A percentile compares a stretch with the other conserved stretches of the same genome.
Evolutionary conservation across 2,888 invertebrate genomes (phyloP).

Genomic region (Dasypogon diadema): DNA sequence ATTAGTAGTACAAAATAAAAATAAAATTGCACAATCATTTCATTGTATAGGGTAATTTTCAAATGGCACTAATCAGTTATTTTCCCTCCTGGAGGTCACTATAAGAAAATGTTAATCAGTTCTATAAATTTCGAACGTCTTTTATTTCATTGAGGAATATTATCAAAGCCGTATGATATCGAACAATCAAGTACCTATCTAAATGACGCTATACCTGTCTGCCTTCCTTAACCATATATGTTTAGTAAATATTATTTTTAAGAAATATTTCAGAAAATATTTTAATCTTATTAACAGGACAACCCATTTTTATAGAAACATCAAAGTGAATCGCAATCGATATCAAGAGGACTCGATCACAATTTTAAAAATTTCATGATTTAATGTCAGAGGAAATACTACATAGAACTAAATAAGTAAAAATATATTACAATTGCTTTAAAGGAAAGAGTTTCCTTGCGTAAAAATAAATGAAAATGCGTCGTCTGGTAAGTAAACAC

Average conservation of each 20-base stretch:
- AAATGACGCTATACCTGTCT: background rate
- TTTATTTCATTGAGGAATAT: background rate
- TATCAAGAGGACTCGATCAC: background rate
- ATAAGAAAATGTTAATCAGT: background rate
- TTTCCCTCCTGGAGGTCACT: conserved; percentile 20
- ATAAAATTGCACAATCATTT: conserved; percentile 43
- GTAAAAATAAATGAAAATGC: conserved; percentile 29
- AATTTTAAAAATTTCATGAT: background rate
- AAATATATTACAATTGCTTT: conserved; percentile 22
- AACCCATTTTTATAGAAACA: no score
- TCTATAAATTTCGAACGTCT: background rate
- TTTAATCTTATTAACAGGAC: background rate
- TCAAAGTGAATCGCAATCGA: background rate
- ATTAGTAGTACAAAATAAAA: conserved; percentile 7
- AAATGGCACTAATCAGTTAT: conserved; percentile 44
- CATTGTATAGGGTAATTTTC: conserved; percentile 46
- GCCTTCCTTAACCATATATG: background rate
- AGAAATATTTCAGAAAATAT: background rate
- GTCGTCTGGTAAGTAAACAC: conserved; percentile 30
- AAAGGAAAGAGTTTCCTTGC: background rate
- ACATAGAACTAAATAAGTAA: no score
- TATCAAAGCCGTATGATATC: background rate
- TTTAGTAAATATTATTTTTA: background rate
- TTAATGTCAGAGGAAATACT: no score
- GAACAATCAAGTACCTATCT: conserved; percentile 11